These are phyloP conservation scores for Vombatus ursinus DNA, from an alignment of 2,113 vertebrate genomes.

Conservation along the genomic window DNA sequence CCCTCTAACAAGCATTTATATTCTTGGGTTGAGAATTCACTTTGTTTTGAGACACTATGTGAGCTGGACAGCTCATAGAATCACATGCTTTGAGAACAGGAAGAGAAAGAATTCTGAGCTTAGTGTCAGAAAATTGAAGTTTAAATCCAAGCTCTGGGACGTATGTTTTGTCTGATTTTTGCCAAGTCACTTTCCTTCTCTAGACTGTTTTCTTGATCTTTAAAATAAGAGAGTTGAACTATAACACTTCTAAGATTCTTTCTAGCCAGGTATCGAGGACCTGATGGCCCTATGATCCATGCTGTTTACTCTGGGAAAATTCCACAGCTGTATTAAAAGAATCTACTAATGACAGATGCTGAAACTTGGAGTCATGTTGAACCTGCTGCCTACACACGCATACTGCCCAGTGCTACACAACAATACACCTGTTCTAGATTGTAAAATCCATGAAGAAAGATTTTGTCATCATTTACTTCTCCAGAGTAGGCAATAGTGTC, in stretches of 20 bases:
- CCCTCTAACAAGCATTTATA: background rate
- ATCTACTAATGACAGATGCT: too few species aligned
- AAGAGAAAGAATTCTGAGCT: background rate
- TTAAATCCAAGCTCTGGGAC: background rate
- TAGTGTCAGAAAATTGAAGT: background rate
- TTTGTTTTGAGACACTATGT: background rate
- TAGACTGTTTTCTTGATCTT: background rate
- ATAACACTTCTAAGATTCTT: background rate
- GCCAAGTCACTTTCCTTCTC: background rate
- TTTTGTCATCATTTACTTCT: background rate
- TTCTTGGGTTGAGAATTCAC: background rate
- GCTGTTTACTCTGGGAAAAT: background rate
- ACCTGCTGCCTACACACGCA: too few species aligned
- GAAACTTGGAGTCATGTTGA: too few species aligned
- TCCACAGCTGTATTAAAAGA: background rate
- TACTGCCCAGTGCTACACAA: too few species aligned
- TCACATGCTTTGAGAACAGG: background rate
- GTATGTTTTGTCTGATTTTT: background rate
- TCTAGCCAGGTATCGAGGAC: background rate
- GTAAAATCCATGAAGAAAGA: background rate
- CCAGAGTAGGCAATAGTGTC: background rate
- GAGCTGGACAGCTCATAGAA: background rate
- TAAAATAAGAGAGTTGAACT: background rate
- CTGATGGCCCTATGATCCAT: background rate
- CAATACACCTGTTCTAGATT: background rate